Percentiles rank a stretch among this genome's conserved stretches.
Conservation (phyloP, 2,888 invertebrate species). For the Omphaloscelis lunosa region DNA sequence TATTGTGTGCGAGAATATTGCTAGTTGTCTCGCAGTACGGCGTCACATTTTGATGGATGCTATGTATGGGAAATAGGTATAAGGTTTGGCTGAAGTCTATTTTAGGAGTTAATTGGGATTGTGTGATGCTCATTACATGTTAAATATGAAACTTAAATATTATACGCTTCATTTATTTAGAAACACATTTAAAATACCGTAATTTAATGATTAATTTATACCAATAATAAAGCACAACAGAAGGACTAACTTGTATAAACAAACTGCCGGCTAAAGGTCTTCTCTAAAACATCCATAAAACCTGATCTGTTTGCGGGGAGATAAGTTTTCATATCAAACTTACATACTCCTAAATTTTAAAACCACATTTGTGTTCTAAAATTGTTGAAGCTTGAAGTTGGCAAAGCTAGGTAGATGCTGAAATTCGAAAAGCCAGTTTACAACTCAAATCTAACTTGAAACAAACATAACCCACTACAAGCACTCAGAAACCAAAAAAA, state of each 20-base stretch:
- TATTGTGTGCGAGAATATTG: slow-evolving; percentile 37
- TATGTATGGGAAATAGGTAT: background rate
- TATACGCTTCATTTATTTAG: background rate
- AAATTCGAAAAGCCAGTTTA: slow-evolving; percentile 14
- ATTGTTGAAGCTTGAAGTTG: background rate
- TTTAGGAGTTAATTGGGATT: background rate
- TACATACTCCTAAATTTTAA: background rate
- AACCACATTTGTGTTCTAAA: background rate
- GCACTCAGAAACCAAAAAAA: slow-evolving; percentile 45
- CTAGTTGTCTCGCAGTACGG: slow-evolving; percentile 9
- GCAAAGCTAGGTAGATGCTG: background rate
- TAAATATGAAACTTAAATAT: background rate
- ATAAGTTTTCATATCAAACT: background rate
- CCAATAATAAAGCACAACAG: background rate
- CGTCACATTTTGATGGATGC: slow-evolving; percentile 21
- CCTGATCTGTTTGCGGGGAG: background rate
- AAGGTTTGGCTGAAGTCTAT: background rate
- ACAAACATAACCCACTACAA: slow-evolving; percentile 40
- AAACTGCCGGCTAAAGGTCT: no score
- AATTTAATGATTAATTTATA: background rate
- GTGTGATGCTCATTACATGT: background rate
- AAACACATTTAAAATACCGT: no score
- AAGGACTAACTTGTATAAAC: background rate
- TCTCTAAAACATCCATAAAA: background rate
- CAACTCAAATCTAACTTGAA: slow-evolving; percentile 17